Percentiles rank a stretch among this genome's conserved stretches.
Conservation (phyloP, 2,797 vertebrate species). For the Squalus acanthias region DNA sequence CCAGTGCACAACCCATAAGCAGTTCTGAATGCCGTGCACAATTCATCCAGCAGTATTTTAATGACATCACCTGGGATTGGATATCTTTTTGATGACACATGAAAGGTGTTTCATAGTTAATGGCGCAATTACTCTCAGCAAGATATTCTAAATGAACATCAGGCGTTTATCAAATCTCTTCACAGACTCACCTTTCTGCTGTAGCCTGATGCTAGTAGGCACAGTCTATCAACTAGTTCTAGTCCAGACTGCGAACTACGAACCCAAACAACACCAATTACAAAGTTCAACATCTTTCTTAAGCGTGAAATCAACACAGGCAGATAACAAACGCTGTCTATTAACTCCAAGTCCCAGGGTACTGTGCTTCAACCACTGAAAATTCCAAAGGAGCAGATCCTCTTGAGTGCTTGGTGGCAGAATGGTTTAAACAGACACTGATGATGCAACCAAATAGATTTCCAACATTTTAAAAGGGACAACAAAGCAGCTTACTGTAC, state of each 20-base stretch:
- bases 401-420: background rate
- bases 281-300: background rate
- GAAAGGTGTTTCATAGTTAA: background rate
- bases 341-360: background rate
- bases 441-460: background rate
- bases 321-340: background rate
- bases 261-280: slow-evolving; percentile 21
- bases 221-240: background rate
- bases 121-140: background rate
- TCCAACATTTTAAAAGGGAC: background rate
- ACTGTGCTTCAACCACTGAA: background rate
- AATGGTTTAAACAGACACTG: background rate
- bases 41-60: background rate
- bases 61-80: background rate
- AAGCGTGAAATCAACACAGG: background rate
- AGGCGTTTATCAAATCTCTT: background rate
- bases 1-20: background rate
- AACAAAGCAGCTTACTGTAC: background rate
- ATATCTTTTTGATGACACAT: background rate
- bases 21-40: background rate
- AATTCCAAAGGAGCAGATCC: background rate
- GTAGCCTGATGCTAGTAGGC: background rate
- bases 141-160: slow-evolving; percentile 2
- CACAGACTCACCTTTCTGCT: background rate
- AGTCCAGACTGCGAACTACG: background rate